These are phyloP conservation scores for Cyprinus carpio DNA, from an alignment of 2,113 vertebrate species.

Conservation along the genomic window DNA sequence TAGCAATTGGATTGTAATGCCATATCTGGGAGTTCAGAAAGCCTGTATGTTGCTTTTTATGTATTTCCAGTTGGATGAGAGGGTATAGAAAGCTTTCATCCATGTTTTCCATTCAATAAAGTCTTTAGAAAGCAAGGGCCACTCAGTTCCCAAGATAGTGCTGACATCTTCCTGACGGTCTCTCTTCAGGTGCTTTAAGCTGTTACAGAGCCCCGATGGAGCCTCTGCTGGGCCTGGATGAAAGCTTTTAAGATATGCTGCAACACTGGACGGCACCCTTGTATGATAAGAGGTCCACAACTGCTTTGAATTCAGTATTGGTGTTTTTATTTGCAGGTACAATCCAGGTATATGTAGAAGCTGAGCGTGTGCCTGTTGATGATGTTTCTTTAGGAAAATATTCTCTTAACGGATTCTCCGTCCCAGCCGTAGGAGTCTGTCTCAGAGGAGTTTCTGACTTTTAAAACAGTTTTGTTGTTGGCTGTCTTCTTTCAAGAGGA, in stretches of 20 bases:
- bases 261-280: not conserved
- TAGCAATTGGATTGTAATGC: not conserved
- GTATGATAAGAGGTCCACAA: no score
- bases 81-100: conserved; percentile 9
- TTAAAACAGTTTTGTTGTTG: no score
- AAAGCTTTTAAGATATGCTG: conserved; percentile 51
- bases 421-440: no score
- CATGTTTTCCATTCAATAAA: conserved; percentile 20
- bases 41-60: not conserved
- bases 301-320: no score
- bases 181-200: conserved; percentile 60
- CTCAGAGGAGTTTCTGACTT: no score
- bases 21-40: not conserved
- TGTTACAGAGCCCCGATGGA: conserved; percentile 13
- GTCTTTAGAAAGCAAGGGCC: conserved; percentile 33
- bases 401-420: no score
- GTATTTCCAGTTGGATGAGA: conserved; percentile 1
- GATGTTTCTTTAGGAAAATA: no score
- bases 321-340: no score
- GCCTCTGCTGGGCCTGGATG: conserved; percentile 41
- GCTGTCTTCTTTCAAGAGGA: no score
- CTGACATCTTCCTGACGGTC: conserved; percentile 46
- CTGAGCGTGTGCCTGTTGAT: no score
- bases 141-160: conserved; percentile 47
- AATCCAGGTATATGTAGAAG: no score